Evolutionary conservation across 92 coral and sea anemone genomes (phyloP).

Genomic region (Heteractis magnifica): DNA sequence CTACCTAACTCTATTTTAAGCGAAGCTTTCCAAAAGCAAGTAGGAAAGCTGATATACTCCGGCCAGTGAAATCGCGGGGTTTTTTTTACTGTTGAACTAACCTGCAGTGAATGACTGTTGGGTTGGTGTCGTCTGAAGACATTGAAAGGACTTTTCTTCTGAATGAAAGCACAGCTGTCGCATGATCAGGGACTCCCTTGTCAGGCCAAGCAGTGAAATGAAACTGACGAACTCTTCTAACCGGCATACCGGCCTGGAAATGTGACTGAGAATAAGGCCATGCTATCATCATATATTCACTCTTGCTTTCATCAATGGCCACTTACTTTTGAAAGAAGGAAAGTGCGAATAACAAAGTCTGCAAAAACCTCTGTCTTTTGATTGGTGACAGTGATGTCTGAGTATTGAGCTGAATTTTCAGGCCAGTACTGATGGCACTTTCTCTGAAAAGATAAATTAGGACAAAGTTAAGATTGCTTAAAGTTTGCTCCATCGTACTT

Average conservation of each 20-base stretch:
- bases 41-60: no score
- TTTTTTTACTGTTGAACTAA: background rate
- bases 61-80: no score
- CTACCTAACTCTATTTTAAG: background rate
- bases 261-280: background rate
- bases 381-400: conserved; percentile 9
- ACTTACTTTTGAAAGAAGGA: conserved; percentile 7
- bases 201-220: conserved; percentile 68
- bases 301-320: background rate
- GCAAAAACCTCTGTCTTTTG: conserved; percentile 60
- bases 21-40: no score
- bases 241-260: conserved; percentile 20
- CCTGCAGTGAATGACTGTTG: conserved; percentile 55
- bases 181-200: conserved; percentile 54
- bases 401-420: background rate
- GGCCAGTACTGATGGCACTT: conserved; percentile 4
- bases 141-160: conserved; percentile 30
- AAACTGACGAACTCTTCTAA: conserved; percentile 42
- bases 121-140: conserved; percentile 28
- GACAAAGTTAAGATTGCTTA: no score
- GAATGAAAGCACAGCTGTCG: conserved; percentile 45
- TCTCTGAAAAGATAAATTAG: background rate
- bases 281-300: background rate
- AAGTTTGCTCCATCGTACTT: no score
- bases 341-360: conserved; percentile 58